Base-by-base conservation (phyloP, 64 coral and sea anemone genomes). In the Actinia tenebrosa region DNA sequence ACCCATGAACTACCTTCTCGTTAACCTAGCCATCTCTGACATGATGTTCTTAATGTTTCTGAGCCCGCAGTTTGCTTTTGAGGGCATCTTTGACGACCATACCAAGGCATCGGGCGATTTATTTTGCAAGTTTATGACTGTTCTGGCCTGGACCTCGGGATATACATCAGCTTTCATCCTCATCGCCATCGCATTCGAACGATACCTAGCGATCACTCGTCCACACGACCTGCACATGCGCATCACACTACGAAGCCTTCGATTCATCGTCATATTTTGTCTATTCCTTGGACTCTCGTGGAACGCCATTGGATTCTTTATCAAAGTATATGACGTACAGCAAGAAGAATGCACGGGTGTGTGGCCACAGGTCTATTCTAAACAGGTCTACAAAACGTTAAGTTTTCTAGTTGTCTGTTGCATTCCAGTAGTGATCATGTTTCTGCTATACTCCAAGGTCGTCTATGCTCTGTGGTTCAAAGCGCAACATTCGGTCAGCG, bases 1-100 rank as follows among this genome's bases (percentile, higher is more conserved):
- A 62, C 83, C 83, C 8, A 85, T 85, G 83, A 85, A 85, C 17
- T 85, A 63, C 11, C 60, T 85, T 9, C 56, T 85, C 16, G 83
- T 85, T 16, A 85, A 62, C 83, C 56, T 85, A 18, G 83, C 83
- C 23, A 63, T 43, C 83, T 61, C 25, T 45, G 83, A 85, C 56
- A 85, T 85, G 83, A 26, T 85, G 60, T 64, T 85, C 20, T 54
- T 85, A 37, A 3, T 37, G 1, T 85, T 85, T 16, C 15, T 85
- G 1, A 43, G 4, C n/a, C 50, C 56, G 13, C 53, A 58, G 50
- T 85, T 85, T 26, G 26, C 60, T 54, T 85, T 85, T 27, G 44
- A 64, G 26, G 2, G 13, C 26, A 44, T 54, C 22, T 60, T 61
- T 60, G 60, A 85, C 30, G 54, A 63, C 83, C 50, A 25, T 43